Base-by-base conservation (phyloP, 92 coral and sea anemone species). In the Phenganax subtilis region DNA sequence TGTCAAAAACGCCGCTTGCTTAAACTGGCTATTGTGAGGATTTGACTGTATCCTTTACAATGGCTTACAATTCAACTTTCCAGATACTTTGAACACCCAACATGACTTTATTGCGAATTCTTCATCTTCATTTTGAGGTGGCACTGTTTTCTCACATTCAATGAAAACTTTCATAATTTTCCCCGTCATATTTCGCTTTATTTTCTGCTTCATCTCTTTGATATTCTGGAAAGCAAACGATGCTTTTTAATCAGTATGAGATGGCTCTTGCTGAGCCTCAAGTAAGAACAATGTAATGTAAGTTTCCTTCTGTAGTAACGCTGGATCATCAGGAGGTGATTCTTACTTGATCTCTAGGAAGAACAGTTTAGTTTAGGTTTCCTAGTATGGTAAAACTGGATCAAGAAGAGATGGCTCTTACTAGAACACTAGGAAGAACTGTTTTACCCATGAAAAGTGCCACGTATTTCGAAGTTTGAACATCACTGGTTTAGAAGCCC, bases 391-490 rank as follows among this genome's bases (percentile, higher is more conserved):
- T 20, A 20, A 20, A 20, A 20, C 25, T 20, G 25, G 25, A 20
- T 20, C 25, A 20, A 20, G 25, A 20, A 20, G 25, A 20, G 25
- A 20, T 20, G 25, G 25, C 25, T 20, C 25, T 20, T 20, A 20
- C 25, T 20, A 20, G 25, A 20, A 20, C 25, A 20, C 25, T 20
- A 20, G 25, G 25, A 20, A 20, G 25, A 20, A 20, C 25, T 57
- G 8, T 29, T 6, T 57, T 62, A 78, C 82, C 82, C 82, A 78
- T 28, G 71, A 57, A 62, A 78, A 54, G 28, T 78, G 82, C 82
- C 82, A 78, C 53, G 64, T 16, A 12, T 62, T 30, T 3, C 64
- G 29, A n/a, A 78, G 16, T 44, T 47, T 62, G 27, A 78, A 78
- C 57, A 78, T 59, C 31, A 17, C 7, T 62, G 82, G 82, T 6